Evolutionary conservation across 2,797 vertebrate genomes (phyloP).

Genomic region (Enteromius anoplus): DNA sequence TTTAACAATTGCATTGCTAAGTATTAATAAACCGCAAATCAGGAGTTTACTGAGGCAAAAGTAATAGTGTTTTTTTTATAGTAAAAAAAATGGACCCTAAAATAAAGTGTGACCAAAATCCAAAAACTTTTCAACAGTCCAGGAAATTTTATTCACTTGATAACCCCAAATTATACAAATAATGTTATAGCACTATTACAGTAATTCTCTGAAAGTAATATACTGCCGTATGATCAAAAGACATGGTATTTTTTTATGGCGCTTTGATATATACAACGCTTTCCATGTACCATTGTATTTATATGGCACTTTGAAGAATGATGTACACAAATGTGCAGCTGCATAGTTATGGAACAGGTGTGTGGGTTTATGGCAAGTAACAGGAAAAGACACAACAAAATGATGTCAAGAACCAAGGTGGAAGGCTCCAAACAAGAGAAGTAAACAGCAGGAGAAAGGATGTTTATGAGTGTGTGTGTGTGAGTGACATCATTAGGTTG

Average conservation of each 20-base stretch:
- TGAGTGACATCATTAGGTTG: constrained; percentile 25
- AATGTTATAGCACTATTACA: background rate
- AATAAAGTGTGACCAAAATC: background rate
- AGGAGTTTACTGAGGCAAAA: background rate
- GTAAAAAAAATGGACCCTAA: background rate
- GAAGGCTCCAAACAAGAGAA: constrained; percentile 16
- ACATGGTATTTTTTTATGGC: background rate
- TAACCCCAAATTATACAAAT: background rate
- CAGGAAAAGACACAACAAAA: constrained; percentile 13
- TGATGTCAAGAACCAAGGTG: background rate
- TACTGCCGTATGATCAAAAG: background rate
- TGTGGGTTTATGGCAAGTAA: background rate
- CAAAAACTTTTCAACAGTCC: background rate
- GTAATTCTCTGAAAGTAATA: background rate
- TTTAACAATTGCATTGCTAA: background rate
- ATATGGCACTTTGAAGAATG: background rate
- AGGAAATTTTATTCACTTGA: background rate
- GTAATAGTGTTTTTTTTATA: background rate
- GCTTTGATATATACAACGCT: background rate
- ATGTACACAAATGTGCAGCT: background rate
- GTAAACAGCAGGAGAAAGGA: constrained; percentile 23
- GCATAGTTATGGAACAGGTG: background rate
- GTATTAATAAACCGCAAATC: background rate
- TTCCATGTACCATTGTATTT: background rate
- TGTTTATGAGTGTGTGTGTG: constrained; percentile 13